Base-by-base conservation (phyloP, 2,797 vertebrate species). In the Decapterus maruadsi region DNA sequence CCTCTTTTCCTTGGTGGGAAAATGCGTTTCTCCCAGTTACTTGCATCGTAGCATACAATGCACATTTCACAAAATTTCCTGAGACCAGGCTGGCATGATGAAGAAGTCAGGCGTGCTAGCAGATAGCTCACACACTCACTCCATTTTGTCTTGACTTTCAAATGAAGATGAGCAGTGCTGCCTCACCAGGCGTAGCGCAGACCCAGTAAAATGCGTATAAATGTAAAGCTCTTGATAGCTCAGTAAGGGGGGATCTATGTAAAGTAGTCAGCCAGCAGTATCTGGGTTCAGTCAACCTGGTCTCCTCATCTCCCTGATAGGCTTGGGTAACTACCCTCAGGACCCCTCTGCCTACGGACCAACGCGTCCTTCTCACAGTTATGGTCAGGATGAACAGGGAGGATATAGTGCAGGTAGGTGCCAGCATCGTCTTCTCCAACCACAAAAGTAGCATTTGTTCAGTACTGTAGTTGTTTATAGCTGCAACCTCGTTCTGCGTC, bases 371-470 rank as follows among this genome's bases (percentile, higher is more conserved):
- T 95, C 96, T 95, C 96, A 93, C 94, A 96, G 89, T 97, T 96
- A 95, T 96, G 96, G 95, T 96, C 96, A 96, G 96, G 96, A 97
- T 96, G 96, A 96, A 95, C 96, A 96, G 96, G 95, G 96, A 96
- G 95, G 96, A 96, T 94, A 93, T 97, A 95, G 95, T 92, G 92
- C 95, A 95, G 96, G 96, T 96, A 96, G 95, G 93, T 96, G 94
- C 90, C 95, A 94, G 93, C 95, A 95, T 94, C 79, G 89, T 93
- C 87, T 95, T 95, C 92, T 94, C 93, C 93, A 94, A 94, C 93
- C 94, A 94, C 93, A 88, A 90, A 91, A 85, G 81, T 88, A 92
- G 91, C 88, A 87, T 90, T 79, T 91, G 82, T 91, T 89, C 75
- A 89, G 84, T 90, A 77, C 88, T 87, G 56, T 79, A 92, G 91